These are phyloP conservation scores for Myrmecobius fasciatus DNA, from an alignment of 2,113 vertebrate species.

Conservation along the genomic window DNA sequence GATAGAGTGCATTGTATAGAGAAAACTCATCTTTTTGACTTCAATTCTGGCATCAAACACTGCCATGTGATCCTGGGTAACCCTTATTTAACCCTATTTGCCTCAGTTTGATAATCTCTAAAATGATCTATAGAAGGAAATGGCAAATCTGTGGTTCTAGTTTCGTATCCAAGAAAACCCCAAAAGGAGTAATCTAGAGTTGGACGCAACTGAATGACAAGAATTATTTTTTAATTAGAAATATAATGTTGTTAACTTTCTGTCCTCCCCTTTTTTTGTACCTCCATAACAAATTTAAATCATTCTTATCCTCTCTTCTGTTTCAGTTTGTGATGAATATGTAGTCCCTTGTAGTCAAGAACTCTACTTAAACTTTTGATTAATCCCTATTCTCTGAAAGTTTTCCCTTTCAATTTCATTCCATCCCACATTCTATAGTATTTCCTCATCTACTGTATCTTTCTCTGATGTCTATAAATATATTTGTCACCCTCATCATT, in stretches of 20 bases:
- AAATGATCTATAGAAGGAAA: background rate
- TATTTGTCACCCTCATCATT: background rate
- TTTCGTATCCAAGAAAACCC: background rate
- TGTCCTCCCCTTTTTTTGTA: background rate
- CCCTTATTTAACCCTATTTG: background rate
- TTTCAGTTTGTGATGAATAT: background rate
- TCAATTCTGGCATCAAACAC: background rate
- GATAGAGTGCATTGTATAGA: background rate
- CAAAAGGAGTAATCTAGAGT: background rate
- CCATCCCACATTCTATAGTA: background rate
- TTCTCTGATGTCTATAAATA: background rate
- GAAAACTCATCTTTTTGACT: background rate
- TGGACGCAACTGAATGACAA: background rate
- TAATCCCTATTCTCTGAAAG: background rate
- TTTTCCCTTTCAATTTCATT: background rate
- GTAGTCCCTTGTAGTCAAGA: background rate
- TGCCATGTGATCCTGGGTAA: background rate
- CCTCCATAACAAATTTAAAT: background rate
- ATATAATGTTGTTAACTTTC: background rate
- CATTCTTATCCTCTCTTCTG: background rate
- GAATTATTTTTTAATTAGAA: background rate
- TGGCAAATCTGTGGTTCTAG: background rate
- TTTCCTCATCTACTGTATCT: background rate
- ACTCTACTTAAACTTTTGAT: background rate
- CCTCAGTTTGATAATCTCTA: background rate